Base-by-base conservation (phyloP, 2,113 vertebrate genomes). In the Melanostigma gelatinosum region DNA sequence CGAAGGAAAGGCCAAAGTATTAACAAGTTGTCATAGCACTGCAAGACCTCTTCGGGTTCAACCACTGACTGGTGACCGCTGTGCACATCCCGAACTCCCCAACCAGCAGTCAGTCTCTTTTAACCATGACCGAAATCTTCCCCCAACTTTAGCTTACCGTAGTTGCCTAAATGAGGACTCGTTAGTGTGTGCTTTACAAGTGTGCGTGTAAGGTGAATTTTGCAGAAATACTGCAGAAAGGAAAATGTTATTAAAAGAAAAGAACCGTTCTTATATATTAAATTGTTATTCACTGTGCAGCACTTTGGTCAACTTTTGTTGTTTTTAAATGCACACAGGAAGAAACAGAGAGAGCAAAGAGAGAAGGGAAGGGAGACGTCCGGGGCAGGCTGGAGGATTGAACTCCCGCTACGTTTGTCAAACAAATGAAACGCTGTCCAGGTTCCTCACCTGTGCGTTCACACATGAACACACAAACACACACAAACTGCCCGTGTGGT, bases 361-460 rank as follows among this genome's bases (percentile, higher is more conserved):
- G 85, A 89, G 72, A 79, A 89, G 80, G 68, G 42, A 32, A 76
- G 66, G 80, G 79, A 87, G 78, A 80, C 64, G 85, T 83, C 88
- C 85, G 92, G 94, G 95, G 72, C 70, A 78, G 67, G 40, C n/a
- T 71, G 94, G 94, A 95, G 94, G 95, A 96, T 94, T 93, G 93
- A 95, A 94, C 96, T 94, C 95, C 89, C 87, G 90, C 93, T 88
- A 93, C 95, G 96, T 98, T 97, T 97, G 97, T 96, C 97, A 96
- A 97, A 97, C 97, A 98, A 98, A 99, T 98, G 96, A 98, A 97
- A 96, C 93, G 94, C 95, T 94, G 96, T 96, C 95, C 94, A 96
- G 94, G 95, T 96, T 96, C 85, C 96, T 98, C 96, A 99, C 97
- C 97, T 98, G 97, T 96, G 96, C 91, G 93, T 94, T 93, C 32